Evolutionary conservation across 2,113 vertebrate genomes (phyloP).

Genomic region (Perca fluviatilis): DNA sequence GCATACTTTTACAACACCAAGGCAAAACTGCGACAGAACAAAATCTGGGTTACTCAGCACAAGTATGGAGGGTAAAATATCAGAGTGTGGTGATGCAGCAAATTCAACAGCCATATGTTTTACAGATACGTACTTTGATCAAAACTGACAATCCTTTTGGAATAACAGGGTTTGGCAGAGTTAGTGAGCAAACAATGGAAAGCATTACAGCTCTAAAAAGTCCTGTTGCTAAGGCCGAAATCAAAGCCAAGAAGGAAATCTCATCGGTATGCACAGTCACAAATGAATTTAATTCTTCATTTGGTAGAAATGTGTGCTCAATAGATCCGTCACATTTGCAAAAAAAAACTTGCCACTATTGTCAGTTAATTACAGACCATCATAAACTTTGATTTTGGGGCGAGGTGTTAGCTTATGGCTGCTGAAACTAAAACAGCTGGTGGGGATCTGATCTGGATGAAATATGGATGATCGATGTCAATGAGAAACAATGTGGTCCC

Average conservation of each 20-base stretch:
- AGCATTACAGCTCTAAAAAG: slow-evolving; percentile 34
- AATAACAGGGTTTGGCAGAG: slow-evolving; percentile 47
- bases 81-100: slow-evolving; percentile 9
- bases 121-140: slow-evolving; percentile 72
- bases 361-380: slow-evolving; percentile 12
- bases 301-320: slow-evolving; percentile 30
- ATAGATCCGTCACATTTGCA: slow-evolving; percentile 31
- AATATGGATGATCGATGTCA: slow-evolving; percentile 35
- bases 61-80: slow-evolving; percentile 29
- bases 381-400: neutral
- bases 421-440: slow-evolving; percentile 39
- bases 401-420: slow-evolving; percentile 6
- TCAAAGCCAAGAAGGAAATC: slow-evolving; percentile 45
- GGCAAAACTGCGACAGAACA: neutral
- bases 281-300: slow-evolving; percentile 46
- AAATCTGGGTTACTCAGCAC: slow-evolving; percentile 1
- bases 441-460: slow-evolving; percentile 9
- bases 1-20: neutral
- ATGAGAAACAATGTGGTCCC: slow-evolving; percentile 19
- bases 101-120: slow-evolving; percentile 61
- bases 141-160: slow-evolving; percentile 53
- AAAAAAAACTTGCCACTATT: slow-evolving; percentile 34
- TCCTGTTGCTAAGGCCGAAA: slow-evolving; percentile 37
- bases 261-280: slow-evolving; percentile 65
- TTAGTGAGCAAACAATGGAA: slow-evolving; percentile 44